Evolutionary conservation across 2,888 invertebrate species (phyloP).

Genomic region (Dynastes grantii): DNA sequence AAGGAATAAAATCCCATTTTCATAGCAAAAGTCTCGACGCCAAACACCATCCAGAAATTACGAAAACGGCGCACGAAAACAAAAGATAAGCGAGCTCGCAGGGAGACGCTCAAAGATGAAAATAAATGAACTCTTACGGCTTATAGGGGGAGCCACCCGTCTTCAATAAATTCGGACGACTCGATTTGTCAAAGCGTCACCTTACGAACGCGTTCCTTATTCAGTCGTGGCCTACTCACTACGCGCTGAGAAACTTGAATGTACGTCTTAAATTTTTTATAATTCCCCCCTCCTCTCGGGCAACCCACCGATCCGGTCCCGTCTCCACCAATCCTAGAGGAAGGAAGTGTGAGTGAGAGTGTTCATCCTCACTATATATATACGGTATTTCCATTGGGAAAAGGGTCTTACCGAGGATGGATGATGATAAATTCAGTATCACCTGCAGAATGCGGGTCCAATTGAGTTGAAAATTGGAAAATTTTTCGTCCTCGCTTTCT

Average conservation of each 20-base stretch:
- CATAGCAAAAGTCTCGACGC: too few relatives aligned
- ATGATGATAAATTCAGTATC: conserved; percentile 36
- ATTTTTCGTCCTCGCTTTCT: conserved; percentile 1
- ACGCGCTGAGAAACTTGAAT: not conserved
- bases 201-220: not conserved
- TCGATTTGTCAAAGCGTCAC: conserved; percentile 53
- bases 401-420: not conserved
- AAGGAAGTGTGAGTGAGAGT: not conserved
- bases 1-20: too few relatives aligned
- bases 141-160: conserved; percentile 2
- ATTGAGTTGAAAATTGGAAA: conserved; percentile 35
- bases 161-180: conserved; percentile 38
- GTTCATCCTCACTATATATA: not conserved
- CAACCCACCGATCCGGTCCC: too few relatives aligned
- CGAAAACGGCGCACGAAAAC: not conserved
- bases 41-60: too few relatives aligned
- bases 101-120: conserved; percentile 7
- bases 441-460: not conserved
- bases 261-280: conserved; percentile 35
- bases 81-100: not conserved
- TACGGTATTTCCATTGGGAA: not conserved
- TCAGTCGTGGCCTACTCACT: not conserved
- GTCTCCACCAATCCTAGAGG: too few relatives aligned
- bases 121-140: conserved; percentile 35
- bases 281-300: not conserved